Percentiles rank a stretch among this genome's conserved stretches.
These are phyloP conservation scores for Chaetops frenatus DNA, from an alignment of 2,113 vertebrate species.

Conservation along the genomic window DNA sequence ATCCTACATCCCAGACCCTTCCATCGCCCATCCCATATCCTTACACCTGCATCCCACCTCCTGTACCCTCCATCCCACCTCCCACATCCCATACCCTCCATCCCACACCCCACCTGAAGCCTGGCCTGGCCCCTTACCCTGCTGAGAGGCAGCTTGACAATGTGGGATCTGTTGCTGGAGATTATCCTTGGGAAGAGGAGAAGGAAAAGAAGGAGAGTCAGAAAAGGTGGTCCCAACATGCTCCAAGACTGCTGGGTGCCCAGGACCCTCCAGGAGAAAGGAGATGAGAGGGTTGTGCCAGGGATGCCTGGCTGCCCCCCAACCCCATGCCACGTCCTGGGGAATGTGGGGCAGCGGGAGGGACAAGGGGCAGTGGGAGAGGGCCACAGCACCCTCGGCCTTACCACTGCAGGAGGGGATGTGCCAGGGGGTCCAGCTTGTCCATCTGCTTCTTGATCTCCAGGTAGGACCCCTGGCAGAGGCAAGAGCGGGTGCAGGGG, in stretches of 20 bases:
- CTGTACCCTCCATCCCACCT: background rate
- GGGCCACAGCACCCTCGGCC: background rate
- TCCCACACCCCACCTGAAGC: background rate
- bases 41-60: background rate
- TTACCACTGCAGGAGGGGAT: conserved; percentile 95
- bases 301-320: fast-evolving
- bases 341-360: background rate
- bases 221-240: background rate
- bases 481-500: background rate
- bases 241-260: fast-evolving
- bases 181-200: conserved; percentile 83
- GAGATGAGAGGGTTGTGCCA: fast-evolving
- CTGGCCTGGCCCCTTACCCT: conserved; percentile 82
- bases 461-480: conserved; percentile 90
- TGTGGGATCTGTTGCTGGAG: conserved; percentile 98
- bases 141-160: conserved; percentile 98
- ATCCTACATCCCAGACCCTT: background rate
- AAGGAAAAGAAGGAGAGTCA: background rate
- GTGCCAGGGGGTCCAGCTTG: conserved; percentile 93
- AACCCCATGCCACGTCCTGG: fast-evolving
- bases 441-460: conserved; percentile 99
- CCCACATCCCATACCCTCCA: background rate
- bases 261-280: fast-evolving
- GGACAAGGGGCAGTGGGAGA: fast-evolving
- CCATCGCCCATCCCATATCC: fast-evolving